Percentiles rank a stretch among this genome's conserved stretches.
These are phyloP conservation scores for Trichopoda pennipes DNA, from an alignment of 2,888 invertebrate species.

Conservation along the genomic window DNA sequence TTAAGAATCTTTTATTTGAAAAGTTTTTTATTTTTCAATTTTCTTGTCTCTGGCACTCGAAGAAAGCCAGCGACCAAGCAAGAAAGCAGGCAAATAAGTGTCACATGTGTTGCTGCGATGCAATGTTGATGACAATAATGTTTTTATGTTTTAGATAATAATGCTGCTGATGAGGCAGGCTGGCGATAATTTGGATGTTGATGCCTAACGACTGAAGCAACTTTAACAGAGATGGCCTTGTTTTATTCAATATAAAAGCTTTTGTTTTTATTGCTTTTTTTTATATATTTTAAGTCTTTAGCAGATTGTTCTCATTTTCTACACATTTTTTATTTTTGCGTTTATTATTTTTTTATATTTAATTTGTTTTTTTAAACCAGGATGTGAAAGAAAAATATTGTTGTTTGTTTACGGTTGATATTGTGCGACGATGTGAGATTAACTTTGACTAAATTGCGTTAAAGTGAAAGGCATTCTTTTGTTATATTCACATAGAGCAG, in stretches of 20 bases:
- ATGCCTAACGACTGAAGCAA: conserved; percentile 39
- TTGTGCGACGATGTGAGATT: conserved; percentile 5
- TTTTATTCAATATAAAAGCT: conserved; percentile 28
- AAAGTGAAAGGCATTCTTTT: conserved; percentile 65
- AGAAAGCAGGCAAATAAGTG: conserved; percentile 22
- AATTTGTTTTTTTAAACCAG: conserved; percentile 46
- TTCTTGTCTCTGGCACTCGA: conserved; percentile 40
- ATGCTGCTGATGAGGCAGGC: conserved; percentile 42
- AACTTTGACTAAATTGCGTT: conserved; percentile 51
- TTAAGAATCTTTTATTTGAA: conserved; percentile 23
- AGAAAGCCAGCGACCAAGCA: not conserved
- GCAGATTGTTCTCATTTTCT: conserved; percentile 66
- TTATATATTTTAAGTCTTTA: conserved; percentile 55
- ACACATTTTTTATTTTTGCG: conserved; percentile 53
- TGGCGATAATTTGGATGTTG: conserved; percentile 43
- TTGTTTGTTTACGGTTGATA: conserved; percentile 27
- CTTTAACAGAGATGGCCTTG: conserved; percentile 44
- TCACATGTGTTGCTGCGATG: conserved; percentile 54
- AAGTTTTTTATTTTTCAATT: conserved; percentile 19
- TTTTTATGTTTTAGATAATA: conserved; percentile 56
- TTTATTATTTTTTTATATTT: conserved; percentile 23
- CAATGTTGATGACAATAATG: conserved; percentile 61
- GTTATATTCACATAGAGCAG: not conserved
- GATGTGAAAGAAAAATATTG: conserved; percentile 53
- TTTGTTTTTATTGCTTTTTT: conserved; percentile 30